Evolutionary conservation across 2,888 invertebrate species (phyloP).

Genomic region (Agonum fuliginosum): DNA sequence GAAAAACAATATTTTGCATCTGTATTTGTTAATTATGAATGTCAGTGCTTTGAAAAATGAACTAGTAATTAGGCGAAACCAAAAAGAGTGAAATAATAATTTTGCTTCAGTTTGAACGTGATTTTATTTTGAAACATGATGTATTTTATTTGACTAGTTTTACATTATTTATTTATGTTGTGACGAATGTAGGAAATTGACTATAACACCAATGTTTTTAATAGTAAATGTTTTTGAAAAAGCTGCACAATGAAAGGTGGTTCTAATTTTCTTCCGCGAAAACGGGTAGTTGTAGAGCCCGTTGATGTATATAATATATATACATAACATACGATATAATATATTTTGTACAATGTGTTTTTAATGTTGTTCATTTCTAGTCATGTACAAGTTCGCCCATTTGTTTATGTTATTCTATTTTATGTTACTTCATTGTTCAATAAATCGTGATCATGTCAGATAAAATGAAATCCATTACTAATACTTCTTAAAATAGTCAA

Average conservation of each 20-base stretch:
- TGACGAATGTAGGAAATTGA: no score
- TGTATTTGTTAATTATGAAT: no score
- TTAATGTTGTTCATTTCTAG: constrained; percentile 58
- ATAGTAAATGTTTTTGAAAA: neutral
- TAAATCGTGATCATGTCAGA: constrained; percentile 58
- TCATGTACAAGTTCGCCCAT: constrained; percentile 55
- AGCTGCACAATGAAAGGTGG: neutral
- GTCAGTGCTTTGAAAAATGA: no score
- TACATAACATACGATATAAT: constrained; percentile 49
- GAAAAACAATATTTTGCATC: no score
- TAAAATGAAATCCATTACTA: constrained; percentile 39
- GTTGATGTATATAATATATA: constrained; percentile 56
- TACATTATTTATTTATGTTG: no score
- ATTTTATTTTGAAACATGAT: no score
- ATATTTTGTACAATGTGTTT: constrained; percentile 60
- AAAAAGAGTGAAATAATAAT: no score
- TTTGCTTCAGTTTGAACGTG: no score
- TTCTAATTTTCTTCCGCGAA: neutral
- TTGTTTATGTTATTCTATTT: constrained; percentile 51
- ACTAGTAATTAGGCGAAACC: no score
- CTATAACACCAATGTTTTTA: constrained; percentile 7
- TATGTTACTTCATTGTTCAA: constrained; percentile 52
- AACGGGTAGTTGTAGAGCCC: constrained; percentile 36
- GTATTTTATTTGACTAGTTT: no score
- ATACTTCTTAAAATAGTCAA: constrained; percentile 17